These are phyloP conservation scores for Pogonophryne albipinna DNA, from an alignment of 2,797 vertebrate genomes.

Conservation along the genomic window DNA sequence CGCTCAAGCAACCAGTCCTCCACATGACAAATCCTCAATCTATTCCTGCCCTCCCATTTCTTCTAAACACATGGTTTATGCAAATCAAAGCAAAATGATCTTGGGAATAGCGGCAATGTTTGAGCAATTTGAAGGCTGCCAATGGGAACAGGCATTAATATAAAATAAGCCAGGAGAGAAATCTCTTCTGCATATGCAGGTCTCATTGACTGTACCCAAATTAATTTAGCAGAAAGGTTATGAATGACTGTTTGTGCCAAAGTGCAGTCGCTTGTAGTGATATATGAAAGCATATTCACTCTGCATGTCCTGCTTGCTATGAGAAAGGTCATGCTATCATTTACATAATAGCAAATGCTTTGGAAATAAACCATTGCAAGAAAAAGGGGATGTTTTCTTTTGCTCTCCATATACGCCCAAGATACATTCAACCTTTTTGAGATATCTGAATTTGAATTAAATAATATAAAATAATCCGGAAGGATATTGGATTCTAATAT, in stretches of 20 bases:
- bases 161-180: conserved; percentile 76
- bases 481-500: background rate
- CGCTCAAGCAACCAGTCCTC: conserved; percentile 68
- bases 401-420: conserved; percentile 3
- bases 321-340: conserved; percentile 95
- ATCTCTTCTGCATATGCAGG: conserved; percentile 76
- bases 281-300: conserved; percentile 93
- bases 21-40: conserved; percentile 87
- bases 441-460: background rate
- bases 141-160: conserved; percentile 83
- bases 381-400: conserved; percentile 26
- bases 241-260: conserved; percentile 92
- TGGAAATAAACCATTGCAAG: conserved; percentile 30
- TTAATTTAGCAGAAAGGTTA: conserved; percentile 89
- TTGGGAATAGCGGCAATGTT: conserved; percentile 76
- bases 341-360: conserved; percentile 89
- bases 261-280: conserved; percentile 88
- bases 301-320: conserved; percentile 89
- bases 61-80: conserved; percentile 89
- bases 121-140: conserved; percentile 83
- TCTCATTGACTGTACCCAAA: conserved; percentile 88
- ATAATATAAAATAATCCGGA: background rate
- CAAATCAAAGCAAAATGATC: conserved; percentile 87
- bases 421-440: background rate
- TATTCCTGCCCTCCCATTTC: conserved; percentile 72